Conservation (phyloP, 1,140 invertebrate genomes). For the Drosophila bipectinata region DNA sequence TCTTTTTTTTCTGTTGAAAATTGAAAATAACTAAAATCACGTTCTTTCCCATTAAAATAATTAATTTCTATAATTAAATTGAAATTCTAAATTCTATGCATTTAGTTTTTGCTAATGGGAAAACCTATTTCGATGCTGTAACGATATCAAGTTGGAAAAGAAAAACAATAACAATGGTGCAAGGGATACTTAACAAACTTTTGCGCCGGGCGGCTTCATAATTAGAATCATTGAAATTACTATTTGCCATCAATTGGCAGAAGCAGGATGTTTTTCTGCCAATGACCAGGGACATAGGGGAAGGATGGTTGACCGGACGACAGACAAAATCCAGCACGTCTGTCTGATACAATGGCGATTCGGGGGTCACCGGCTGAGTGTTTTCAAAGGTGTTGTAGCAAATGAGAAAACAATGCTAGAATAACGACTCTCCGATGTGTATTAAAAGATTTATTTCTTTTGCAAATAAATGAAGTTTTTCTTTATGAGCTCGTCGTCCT, state of each 20-base stretch:
- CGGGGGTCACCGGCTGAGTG: conserved; percentile 16
- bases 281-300: not conserved
- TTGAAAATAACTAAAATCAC: too few species aligned
- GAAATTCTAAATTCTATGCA: not conserved
- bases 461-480: conserved; percentile 77
- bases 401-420: conserved; percentile 80
- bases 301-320: not conserved
- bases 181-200: conserved; percentile 79
- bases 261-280: conserved; percentile 12
- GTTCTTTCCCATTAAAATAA: too few species aligned
- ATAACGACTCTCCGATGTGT: conserved; percentile 82
- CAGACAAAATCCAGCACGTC: not conserved
- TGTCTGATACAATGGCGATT: not conserved
- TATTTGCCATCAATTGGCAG: conserved; percentile 63
- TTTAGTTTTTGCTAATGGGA: too few species aligned
- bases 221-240: conserved; percentile 79
- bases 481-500: conserved; percentile 51
- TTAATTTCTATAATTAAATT: not conserved
- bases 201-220: conserved; percentile 64
- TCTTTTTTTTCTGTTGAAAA: too few species aligned
- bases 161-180: conserved; percentile 79
- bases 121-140: conserved; percentile 13
- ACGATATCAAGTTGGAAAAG: conserved; percentile 17
- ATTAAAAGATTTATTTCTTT: conserved; percentile 84
- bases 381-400: conserved; percentile 68